Conservation (phyloP, 2,888 invertebrate species). For the Adelphocoris suturalis region DNA sequence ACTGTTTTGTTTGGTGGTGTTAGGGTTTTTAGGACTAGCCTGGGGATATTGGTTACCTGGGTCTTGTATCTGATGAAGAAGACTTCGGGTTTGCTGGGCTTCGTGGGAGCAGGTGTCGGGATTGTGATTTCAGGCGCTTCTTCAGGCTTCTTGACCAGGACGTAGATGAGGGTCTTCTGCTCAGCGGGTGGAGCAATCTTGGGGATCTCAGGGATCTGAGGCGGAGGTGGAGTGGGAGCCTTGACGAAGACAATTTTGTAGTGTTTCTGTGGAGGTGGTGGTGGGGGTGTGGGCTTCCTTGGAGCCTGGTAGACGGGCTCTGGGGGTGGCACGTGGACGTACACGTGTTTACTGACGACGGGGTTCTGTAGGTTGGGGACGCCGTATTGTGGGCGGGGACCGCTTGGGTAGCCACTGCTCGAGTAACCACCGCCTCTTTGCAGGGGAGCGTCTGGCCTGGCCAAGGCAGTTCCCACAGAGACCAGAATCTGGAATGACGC, state of each 20-base stretch:
- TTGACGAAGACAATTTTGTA: constrained; percentile 93
- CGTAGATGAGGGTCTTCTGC: constrained; percentile 93
- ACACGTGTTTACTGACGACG: constrained; percentile 93
- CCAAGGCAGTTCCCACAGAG: too few relatives aligned
- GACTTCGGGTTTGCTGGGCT: constrained; percentile 93
- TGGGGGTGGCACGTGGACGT: constrained; percentile 93
- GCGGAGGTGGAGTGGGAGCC: constrained; percentile 81
- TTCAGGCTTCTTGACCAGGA: constrained; percentile 93
- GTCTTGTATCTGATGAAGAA: constrained; percentile 95
- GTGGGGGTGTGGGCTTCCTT: constrained; percentile 78
- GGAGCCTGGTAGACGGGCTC: constrained; percentile 86
- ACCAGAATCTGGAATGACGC: too few relatives aligned
- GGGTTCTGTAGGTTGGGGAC: constrained; percentile 81
- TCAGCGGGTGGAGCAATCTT: constrained; percentile 88
- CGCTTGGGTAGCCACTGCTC: constrained; percentile 77
- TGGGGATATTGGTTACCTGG: constrained; percentile 82
- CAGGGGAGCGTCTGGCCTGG: too few relatives aligned
- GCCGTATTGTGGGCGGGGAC: constrained; percentile 83
- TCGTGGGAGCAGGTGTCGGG: constrained; percentile 89
- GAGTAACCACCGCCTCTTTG: constrained; percentile 59
- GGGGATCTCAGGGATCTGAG: constrained; percentile 80
- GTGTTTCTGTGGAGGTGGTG: constrained; percentile 85
- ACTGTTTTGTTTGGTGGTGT: background rate
- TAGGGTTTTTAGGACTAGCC: background rate
- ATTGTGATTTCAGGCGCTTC: constrained; percentile 89